Evolutionary conservation across 2,888 invertebrate species (phyloP).

Genomic region (Pheosia gnoma): DNA sequence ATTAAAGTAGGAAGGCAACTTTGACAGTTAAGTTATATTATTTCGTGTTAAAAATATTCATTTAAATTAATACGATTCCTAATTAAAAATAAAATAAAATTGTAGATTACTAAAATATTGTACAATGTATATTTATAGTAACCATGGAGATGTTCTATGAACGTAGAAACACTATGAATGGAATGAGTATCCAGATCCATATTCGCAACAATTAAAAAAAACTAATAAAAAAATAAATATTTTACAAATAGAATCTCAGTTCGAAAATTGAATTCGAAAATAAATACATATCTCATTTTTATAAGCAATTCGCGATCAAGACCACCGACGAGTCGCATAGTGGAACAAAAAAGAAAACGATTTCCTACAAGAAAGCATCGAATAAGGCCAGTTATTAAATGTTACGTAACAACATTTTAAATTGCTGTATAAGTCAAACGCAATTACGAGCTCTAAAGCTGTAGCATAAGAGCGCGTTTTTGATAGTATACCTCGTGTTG

Average conservation of each 20-base stretch:
- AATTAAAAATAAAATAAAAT: not conserved
- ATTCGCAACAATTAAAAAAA: too few species aligned
- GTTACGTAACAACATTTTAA: not conserved
- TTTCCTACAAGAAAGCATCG: conserved; percentile 58
- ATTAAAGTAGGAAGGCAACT: too few species aligned
- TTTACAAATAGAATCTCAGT: not conserved
- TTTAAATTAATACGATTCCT: not conserved
- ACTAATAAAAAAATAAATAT: too few species aligned
- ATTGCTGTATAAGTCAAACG: not conserved
- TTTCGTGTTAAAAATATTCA: too few species aligned
- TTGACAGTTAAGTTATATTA: too few species aligned
- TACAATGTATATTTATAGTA: too few species aligned
- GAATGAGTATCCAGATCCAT: too few species aligned
- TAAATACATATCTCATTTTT: conserved; percentile 6
- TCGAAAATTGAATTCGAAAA: not conserved
- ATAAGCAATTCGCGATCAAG: conserved; percentile 24
- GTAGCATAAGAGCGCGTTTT: not conserved
- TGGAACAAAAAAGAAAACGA: conserved; percentile 51
- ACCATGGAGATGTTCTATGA: too few species aligned
- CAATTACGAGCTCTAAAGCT: not conserved
- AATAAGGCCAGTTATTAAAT: conserved; percentile 44
- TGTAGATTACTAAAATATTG: not conserved
- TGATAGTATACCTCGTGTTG: not conserved
- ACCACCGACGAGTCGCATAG: conserved; percentile 60
- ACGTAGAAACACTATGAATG: too few species aligned